phyloP scores from a whole-genome alignment of 2,888 invertebrate species.

The Polyommatus icarus region DNA sequence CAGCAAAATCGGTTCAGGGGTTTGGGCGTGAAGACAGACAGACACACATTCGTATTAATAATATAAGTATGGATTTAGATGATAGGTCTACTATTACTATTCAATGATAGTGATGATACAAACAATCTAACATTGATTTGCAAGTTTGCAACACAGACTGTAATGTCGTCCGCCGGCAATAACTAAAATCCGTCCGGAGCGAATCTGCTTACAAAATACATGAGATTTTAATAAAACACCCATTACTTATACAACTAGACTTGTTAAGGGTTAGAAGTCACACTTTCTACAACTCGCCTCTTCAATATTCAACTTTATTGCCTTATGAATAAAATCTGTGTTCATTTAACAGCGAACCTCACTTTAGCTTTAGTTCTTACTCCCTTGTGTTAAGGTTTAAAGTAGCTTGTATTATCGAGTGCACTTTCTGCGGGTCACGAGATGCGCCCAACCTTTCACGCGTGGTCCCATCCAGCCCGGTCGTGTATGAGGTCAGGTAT shows the following conservation, averaged over 20 bases:
- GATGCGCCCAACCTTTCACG: slow-evolving; percentile 79
- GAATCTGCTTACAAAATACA: slow-evolving; percentile 27
- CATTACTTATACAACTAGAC: slow-evolving; percentile 49
- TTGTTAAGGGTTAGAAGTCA: slow-evolving; percentile 55
- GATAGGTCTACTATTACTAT: no score
- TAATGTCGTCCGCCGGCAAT: not conserved
- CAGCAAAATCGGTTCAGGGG: no score
- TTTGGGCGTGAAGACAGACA: no score
- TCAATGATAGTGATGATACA: not conserved
- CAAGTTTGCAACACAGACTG: not conserved
- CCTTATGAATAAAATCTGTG: slow-evolving; percentile 48
- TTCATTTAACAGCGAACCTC: slow-evolving; percentile 51
- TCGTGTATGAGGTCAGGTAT: slow-evolving; percentile 48
- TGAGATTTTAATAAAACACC: slow-evolving; percentile 41
- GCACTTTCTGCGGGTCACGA: slow-evolving; percentile 75
- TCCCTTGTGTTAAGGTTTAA: slow-evolving; percentile 37
- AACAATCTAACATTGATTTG: slow-evolving; percentile 2
- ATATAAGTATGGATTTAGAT: no score
- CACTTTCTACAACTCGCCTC: slow-evolving; percentile 55
- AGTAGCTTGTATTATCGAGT: slow-evolving; percentile 48
- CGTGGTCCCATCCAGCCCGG: slow-evolving; percentile 68
- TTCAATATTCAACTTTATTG: slow-evolving; percentile 45
- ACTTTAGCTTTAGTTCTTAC: slow-evolving; percentile 40
- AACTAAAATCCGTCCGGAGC: slow-evolving; percentile 15
- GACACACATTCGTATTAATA: no score